Evolutionary conservation across 1,140 invertebrate species (phyloP).

Genomic region (Linepithema humile): DNA sequence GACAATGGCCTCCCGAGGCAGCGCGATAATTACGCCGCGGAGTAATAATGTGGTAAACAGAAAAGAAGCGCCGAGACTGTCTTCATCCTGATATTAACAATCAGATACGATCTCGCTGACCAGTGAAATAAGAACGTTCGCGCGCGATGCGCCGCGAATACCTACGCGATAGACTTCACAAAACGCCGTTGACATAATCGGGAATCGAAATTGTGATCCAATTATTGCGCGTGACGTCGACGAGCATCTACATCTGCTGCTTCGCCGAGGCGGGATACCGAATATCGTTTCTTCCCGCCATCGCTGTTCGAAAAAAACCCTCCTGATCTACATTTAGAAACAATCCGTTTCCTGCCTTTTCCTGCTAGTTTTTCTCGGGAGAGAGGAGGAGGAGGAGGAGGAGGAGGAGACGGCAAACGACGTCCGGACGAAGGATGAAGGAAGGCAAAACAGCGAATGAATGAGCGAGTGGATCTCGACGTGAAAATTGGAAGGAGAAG

Average conservation of each 20-base stretch:
- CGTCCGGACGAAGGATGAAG: constrained; percentile 49
- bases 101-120: constrained; percentile 55
- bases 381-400: not conserved
- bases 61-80: constrained; percentile 58
- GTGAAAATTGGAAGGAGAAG: constrained; percentile 76
- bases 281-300: not conserved
- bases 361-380: constrained; percentile 14
- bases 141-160: too few relatives aligned
- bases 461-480: constrained; percentile 69
- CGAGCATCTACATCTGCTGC: not conserved
- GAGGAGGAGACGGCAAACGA: not conserved
- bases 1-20: constrained; percentile 72
- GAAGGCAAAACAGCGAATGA: constrained; percentile 60
- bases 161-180: not conserved
- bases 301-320: not conserved
- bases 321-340: constrained; percentile 25
- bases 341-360: constrained; percentile 56
- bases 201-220: constrained; percentile 22
- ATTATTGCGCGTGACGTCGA: constrained; percentile 27
- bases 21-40: constrained; percentile 69
- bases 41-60: constrained; percentile 70
- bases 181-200: constrained; percentile 6
- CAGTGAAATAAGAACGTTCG: constrained; percentile 38
- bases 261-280: not conserved
- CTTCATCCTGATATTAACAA: constrained; percentile 44